phyloP scores from a whole-genome alignment of 1,140 invertebrate genomes.

The Calephelis nemesis region DNA sequence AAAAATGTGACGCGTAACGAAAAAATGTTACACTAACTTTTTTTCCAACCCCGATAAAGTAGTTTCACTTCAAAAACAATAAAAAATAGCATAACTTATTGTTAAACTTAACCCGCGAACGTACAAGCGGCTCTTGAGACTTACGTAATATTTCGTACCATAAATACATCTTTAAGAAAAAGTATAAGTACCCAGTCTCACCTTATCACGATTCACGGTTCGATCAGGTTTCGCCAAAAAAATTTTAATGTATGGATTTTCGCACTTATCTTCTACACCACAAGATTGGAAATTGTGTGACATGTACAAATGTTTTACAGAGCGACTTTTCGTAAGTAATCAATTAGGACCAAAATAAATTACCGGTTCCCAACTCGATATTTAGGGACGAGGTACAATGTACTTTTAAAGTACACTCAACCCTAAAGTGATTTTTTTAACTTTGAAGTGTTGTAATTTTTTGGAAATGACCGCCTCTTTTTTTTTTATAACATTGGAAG shows the following conservation, averaged over 20 bases:
- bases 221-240: conserved; percentile 12
- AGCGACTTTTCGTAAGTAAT: conserved; percentile 15
- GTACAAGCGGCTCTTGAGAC: no score
- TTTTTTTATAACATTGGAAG: no score
- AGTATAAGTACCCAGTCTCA: neutral
- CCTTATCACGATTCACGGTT: conserved; percentile 6
- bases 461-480: no score
- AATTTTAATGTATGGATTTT: neutral
- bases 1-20: no score
- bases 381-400: conserved; percentile 11
- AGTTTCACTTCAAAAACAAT: no score
- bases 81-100: no score
- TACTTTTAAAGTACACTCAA: conserved; percentile 6
- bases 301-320: neutral
- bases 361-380: conserved; percentile 1
- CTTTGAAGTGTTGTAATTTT: no score
- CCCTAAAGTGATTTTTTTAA: neutral
- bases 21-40: no score
- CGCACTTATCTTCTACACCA: neutral
- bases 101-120: no score
- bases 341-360: conserved; percentile 16
- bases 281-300: neutral
- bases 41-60: no score
- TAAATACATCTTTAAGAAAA: neutral
- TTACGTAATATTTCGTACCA: neutral